Base-by-base conservation (phyloP, 2,797 vertebrate genomes). In the Heteromormyrus szaboi region DNA sequence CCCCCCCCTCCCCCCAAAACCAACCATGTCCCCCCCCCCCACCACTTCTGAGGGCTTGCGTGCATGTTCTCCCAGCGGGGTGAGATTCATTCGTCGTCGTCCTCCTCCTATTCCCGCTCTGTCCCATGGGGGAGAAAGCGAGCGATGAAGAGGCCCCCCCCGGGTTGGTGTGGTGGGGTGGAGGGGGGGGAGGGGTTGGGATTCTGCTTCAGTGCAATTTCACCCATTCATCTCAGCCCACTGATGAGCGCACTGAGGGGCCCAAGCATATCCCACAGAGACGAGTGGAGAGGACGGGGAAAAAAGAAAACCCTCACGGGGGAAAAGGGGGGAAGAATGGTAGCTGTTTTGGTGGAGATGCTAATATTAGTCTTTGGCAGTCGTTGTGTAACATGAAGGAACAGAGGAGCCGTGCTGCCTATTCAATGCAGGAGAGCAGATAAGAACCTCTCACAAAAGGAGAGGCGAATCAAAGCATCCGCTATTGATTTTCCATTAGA, bases 281-380 rank as follows among this genome's bases (percentile, higher is more conserved):
- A 56, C 51, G 29, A 6, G 29, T 1, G 33, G 54, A 14, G 65
- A 2, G 29, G 1, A 14, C 25, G 25, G 3, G 2, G 4, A 12
- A 68, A 68, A 33, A 29, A 29, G 7, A 62, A 59, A 62, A n/a
- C 14, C 37, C 33, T 59, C 51, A n/a, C 17, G 17, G 85, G n/a
- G 29, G 54, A 41, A 62, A 53, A 62, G 29, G 29, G 53, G 48
- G 25, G 48, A 48, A 37, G 85, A 62, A 87, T 44, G 54, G 25
- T 9, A 22, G 85, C 85, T 50, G 33, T 62, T 62, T 59, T 62
- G 54, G 53, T 87, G 53, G n/a, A 62, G 85, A 56, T 62, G 53
- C 85, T 87, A 87, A 87, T 62, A 44, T 87, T 87, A 62, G 54
- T 41, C 29, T 87, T 87, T 62, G 59, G 59, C 53, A 48, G 56